Conservation (phyloP, 2,888 invertebrate genomes). For the Clepsis dumicolana region DNA sequence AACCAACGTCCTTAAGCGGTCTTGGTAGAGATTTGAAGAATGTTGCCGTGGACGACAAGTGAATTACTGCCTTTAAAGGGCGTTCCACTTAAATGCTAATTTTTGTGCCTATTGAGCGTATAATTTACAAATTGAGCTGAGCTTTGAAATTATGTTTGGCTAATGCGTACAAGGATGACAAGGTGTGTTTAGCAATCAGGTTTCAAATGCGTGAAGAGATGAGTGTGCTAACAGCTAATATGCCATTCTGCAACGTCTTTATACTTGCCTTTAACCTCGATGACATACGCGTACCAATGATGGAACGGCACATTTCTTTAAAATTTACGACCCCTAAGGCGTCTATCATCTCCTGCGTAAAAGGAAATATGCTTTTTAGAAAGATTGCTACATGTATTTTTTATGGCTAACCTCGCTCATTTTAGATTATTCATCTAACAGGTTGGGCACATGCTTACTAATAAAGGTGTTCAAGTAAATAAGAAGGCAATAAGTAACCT, state of each 20-base stretch:
- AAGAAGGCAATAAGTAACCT: neutral
- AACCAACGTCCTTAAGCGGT: constrained; percentile 31
- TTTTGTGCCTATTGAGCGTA: constrained; percentile 11
- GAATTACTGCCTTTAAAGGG: constrained; percentile 29
- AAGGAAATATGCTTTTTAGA: constrained; percentile 29
- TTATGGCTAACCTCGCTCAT: constrained; percentile 16
- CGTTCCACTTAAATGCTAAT: constrained; percentile 34
- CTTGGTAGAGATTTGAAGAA: constrained; percentile 39
- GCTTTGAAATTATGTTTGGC: neutral
- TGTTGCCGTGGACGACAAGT: constrained; percentile 23
- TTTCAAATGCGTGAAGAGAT: constrained; percentile 11
- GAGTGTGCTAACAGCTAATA: constrained; percentile 34
- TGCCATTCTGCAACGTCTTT: constrained; percentile 28
- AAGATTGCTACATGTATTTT: constrained; percentile 29
- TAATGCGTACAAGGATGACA: constrained; percentile 11
- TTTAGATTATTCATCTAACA: neutral
- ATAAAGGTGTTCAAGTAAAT: neutral
- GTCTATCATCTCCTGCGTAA: constrained; percentile 39
- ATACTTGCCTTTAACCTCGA: constrained; percentile 12
- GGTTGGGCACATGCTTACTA: neutral
- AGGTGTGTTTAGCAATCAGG: constrained; percentile 34
- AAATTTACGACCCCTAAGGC: constrained; percentile 37
- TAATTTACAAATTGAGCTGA: constrained; percentile 9
- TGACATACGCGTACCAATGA: constrained; percentile 13
- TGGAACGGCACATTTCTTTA: constrained; percentile 37